These are phyloP conservation scores for Lepidurus couesii DNA, from an alignment of 1,140 invertebrate species.

Conservation along the genomic window DNA sequence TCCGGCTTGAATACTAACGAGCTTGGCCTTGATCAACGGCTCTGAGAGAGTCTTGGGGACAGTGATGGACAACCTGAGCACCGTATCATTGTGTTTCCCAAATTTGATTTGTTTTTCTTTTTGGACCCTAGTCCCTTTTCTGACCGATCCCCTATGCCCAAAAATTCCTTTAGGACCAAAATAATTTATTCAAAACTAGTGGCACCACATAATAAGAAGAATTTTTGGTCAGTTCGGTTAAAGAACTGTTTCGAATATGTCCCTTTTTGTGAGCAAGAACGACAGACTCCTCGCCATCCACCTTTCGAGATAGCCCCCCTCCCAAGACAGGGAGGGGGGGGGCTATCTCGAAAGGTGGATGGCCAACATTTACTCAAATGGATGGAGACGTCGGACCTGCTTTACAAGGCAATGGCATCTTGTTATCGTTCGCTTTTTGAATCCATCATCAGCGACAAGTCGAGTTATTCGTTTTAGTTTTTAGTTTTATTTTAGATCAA, in stretches of 20 bases:
- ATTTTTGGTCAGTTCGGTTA: not conserved
- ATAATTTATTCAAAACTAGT: not conserved
- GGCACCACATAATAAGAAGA: not conserved
- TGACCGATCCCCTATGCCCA: not conserved
- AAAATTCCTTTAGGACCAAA: too few species aligned
- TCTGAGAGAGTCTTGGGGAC: not conserved
- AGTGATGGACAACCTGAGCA: conserved; percentile 10
- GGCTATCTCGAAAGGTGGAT: not conserved
- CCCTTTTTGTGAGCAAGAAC: not conserved
- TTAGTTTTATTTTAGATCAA: not conserved
- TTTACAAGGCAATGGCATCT: conserved; percentile 22
- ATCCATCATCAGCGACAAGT: not conserved
- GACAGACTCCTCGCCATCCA: not conserved
- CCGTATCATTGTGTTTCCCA: not conserved
- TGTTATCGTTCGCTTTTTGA: conserved; percentile 12
- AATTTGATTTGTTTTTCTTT: conserved; percentile 5
- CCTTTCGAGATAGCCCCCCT: too few species aligned
- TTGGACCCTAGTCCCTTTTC: not conserved
- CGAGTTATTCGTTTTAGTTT: not conserved
- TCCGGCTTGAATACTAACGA: conserved; percentile 12
- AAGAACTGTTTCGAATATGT: not conserved
- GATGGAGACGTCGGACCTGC: conserved; percentile 8
- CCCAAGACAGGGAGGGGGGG: not conserved
- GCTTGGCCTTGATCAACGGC: conserved; percentile 12
- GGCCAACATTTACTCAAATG: not conserved